Evolutionary conservation across 2,888 invertebrate genomes (phyloP), one percentile per base, ranked within the genome.

Genomic region (Xestobium rufovillosum): DNA sequence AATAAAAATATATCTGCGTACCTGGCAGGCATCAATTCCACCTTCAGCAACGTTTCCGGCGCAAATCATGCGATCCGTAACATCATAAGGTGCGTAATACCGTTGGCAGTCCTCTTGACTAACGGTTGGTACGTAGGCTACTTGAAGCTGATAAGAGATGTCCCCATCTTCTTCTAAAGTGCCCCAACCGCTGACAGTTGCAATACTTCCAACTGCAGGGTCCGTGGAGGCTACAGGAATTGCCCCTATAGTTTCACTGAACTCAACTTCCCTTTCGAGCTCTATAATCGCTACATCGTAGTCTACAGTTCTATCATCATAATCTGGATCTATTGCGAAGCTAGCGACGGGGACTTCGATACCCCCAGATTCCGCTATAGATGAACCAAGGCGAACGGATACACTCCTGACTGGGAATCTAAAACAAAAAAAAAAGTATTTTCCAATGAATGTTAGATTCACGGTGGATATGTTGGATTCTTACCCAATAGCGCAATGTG

Each of bases 1-100:
- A 10, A 29, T 25, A 33, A 27, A 28, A 31, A 34, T 4, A 10
- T 11, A 17, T 17, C 38, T 28, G 14, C 8, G 40, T 51, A 71
- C 72, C 64, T 73, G 71, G 36, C 73, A 73, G 31, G 73, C 68
- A 51, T 73, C 73, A 31, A 69, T 67, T 3, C 70, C 67, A 1
- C 72, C 68, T 2, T 67, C 63, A 1, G 51, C 59, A 47, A 68
- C 66, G 13, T 68, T 67, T 1, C 72, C 73, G 0, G 73, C 73
- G 36, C 73, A 74, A 50, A 74, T 68, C 73, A 73, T 73, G 13
- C 67, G 64, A 0, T 57, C 48, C 0, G 71, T 70, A n/a, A n/a
- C n/a, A n/a, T n/a, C n/a, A n/a, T n/a, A n/a, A n/a, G n/a, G n/a
- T n/a, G n/a, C 8, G n/a, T 29, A 14, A 9, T 29, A 14, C n/a